phyloP scores from a whole-genome alignment of 2,888 invertebrate species.

The Stratiomys singularior region DNA sequence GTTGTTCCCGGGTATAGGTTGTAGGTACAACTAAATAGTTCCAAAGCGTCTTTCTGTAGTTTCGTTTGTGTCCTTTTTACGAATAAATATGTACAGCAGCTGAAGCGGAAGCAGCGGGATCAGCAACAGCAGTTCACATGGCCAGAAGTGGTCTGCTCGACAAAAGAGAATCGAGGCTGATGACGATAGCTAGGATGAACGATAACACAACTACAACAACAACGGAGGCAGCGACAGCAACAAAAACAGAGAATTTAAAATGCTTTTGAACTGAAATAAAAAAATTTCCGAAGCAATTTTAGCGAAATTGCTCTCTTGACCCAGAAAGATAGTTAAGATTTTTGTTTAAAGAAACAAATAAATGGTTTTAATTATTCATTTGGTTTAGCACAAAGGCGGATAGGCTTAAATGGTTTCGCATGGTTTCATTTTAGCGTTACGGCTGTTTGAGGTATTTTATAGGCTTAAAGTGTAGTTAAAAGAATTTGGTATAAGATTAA shows the following conservation, averaged over 20 bases:
- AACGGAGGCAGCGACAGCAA: not conserved
- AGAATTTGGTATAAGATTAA: no score
- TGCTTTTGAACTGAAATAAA: slow-evolving; percentile 18
- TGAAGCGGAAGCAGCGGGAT: no score
- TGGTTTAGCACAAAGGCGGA: not conserved
- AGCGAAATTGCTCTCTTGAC: slow-evolving; percentile 31
- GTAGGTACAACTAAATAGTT: slow-evolving; percentile 18
- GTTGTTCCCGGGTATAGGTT: not conserved
- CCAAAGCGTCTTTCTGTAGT: not conserved
- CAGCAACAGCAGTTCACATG: not conserved
- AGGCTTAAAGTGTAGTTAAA: not conserved
- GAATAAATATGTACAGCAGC: not conserved
- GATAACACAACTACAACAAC: no score
- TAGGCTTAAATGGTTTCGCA: no score
- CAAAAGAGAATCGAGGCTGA: not conserved
- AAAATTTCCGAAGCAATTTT: slow-evolving; percentile 26
- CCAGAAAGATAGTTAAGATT: slow-evolving; percentile 3
- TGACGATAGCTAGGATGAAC: no score
- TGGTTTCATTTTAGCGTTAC: not conserved
- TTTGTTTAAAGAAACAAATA: slow-evolving; percentile 1
- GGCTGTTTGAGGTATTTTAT: not conserved
- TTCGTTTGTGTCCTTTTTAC: not conserved
- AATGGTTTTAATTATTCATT: slow-evolving; percentile 18
- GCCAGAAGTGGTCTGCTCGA: slow-evolving; percentile 7
- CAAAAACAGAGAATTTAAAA: slow-evolving; percentile 4